Evolutionary conservation across 2,113 vertebrate genomes (phyloP).

Genomic region (Onychostoma macrolepis): DNA sequence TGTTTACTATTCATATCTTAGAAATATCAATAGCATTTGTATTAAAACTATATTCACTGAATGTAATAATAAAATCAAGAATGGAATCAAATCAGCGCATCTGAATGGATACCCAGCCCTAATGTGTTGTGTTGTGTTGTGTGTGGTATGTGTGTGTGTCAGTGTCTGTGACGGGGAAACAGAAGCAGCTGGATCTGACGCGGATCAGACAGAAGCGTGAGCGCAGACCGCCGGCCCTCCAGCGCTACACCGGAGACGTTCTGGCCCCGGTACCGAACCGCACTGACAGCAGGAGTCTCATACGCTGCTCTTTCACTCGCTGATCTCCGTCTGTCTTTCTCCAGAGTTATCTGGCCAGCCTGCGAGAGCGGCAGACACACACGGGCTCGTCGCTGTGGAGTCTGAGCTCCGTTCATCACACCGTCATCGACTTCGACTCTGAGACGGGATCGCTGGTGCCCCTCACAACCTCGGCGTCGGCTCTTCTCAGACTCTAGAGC

Average conservation of each 20-base stretch:
- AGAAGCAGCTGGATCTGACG: background rate
- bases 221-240: background rate
- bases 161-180: background rate
- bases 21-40: no score
- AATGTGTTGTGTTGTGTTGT: no score
- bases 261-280: background rate
- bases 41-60: no score
- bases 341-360: background rate
- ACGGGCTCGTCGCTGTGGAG: background rate
- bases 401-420: background rate
- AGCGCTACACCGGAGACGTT: background rate
- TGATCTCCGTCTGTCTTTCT: background rate
- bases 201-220: background rate
- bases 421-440: background rate
- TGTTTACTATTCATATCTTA: no score
- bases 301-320: no score
- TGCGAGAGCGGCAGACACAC: background rate
- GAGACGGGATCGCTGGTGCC: background rate
- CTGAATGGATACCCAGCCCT: no score
- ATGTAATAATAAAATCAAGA: no score
- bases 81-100: no score
- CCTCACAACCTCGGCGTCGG: background rate
- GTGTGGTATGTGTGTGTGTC: background rate
- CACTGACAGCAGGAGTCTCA: no score
- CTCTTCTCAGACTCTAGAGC: background rate